Evolutionary conservation across 2,113 vertebrate genomes (phyloP).

Genomic region (Baryphthengus martii): DNA sequence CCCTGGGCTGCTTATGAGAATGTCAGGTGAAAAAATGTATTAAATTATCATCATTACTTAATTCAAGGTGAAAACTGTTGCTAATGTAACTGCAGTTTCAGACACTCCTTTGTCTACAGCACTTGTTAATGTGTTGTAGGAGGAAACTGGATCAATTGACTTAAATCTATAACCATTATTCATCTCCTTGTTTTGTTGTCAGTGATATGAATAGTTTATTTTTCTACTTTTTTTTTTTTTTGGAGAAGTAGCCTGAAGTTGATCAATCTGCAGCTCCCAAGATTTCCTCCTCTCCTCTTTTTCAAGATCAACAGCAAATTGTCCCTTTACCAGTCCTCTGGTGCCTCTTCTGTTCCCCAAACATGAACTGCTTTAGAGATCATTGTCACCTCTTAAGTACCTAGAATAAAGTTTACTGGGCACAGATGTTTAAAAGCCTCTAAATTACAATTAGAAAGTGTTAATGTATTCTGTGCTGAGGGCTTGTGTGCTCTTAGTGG

Average conservation of each 20-base stretch:
- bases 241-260: background rate
- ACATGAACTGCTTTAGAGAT: background rate
- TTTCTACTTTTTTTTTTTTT: no score
- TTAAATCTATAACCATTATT: background rate
- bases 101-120: background rate
- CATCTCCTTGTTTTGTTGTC: background rate
- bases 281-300: background rate
- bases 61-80: background rate
- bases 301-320: background rate
- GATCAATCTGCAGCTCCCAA: background rate
- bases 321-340: background rate
- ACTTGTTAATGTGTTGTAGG: background rate
- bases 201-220: background rate
- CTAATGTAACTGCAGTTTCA: background rate
- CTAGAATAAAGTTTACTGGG: background rate
- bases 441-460: background rate
- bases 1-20: background rate
- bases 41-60: background rate
- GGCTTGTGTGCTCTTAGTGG: background rate
- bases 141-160: background rate
- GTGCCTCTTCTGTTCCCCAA: background rate
- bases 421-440: background rate
- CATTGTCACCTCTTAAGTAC: background rate
- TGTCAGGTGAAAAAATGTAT: background rate
- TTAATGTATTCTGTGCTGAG: background rate